These are phyloP conservation scores for Eristalis arbustorum DNA, from an alignment of 2,888 invertebrate species.

Conservation along the genomic window DNA sequence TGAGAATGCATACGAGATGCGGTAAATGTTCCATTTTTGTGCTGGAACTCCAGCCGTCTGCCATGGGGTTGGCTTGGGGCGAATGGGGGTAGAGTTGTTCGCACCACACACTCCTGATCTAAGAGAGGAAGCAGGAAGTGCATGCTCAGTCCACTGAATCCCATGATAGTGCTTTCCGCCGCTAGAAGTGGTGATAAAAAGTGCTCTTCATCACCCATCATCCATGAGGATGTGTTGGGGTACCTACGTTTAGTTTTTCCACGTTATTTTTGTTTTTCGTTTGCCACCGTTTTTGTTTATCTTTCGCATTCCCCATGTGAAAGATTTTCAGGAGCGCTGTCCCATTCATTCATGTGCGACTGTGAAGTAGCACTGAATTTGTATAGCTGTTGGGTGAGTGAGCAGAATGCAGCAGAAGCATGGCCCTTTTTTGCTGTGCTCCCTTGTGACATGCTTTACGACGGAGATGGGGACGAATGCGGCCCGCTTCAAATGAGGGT, in stretches of 20 bases:
- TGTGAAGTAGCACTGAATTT: constrained; percentile 13
- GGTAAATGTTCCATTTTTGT: constrained; percentile 10
- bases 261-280: not conserved
- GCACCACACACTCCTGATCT: not conserved
- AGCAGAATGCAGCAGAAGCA: not conserved
- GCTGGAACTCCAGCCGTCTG: not conserved
- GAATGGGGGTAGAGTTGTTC: not conserved
- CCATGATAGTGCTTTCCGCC: not conserved
- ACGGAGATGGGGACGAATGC: not conserved
- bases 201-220: not conserved
- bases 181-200: not conserved
- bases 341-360: constrained; percentile 8
- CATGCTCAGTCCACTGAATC: not conserved
- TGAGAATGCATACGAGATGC: constrained; percentile 52
- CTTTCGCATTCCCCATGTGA: not conserved
- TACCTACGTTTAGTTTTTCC: not conserved
- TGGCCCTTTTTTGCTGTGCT: not conserved
- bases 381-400: not conserved
- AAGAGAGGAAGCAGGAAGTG: not conserved
- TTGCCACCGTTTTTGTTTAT: not conserved
- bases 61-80: not conserved
- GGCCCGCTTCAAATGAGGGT: not conserved
- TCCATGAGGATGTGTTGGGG: constrained; percentile 1
- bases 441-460: not conserved
- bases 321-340: not conserved